Evolutionary conservation across 2,888 invertebrate species (phyloP).

Genomic region (Agonopterix arenella): DNA sequence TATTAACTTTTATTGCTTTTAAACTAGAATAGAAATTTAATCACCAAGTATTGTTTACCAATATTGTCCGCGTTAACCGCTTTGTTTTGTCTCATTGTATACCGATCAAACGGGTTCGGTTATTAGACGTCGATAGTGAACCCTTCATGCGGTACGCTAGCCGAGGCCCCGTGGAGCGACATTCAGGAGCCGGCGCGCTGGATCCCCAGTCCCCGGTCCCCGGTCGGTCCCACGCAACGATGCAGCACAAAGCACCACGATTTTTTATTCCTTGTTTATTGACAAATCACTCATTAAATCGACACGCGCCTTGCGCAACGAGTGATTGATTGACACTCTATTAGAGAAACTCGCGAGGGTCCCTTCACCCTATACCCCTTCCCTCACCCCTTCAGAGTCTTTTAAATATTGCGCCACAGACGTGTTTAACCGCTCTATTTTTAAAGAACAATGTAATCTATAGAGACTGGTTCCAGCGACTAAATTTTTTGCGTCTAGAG

Average conservation of each 20-base stretch:
- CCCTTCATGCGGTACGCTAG: neutral
- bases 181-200: neutral
- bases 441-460: neutral
- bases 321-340: constrained; percentile 32
- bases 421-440: neutral
- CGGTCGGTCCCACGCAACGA: neutral
- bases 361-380: neutral
- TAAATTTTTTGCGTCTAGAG: neutral
- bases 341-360: neutral
- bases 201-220: neutral
- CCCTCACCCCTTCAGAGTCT: neutral
- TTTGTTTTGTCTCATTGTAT: no score
- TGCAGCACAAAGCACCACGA: constrained; percentile 11
- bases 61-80: neutral
- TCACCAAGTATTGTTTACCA: neutral
- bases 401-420: no score
- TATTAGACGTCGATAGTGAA: no score
- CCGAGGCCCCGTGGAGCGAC: constrained; percentile 1
- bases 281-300: constrained; percentile 47
- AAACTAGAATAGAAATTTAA: neutral
- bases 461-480: neutral
- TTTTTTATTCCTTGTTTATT: constrained; percentile 28
- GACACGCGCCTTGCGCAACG: constrained; percentile 57
- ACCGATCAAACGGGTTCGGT: no score
- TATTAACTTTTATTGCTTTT: neutral